Percentiles rank a stretch among this genome's conserved stretches.
Conservation (phyloP, 2,888 invertebrate species). For the Melinopterus prodromus region DNA sequence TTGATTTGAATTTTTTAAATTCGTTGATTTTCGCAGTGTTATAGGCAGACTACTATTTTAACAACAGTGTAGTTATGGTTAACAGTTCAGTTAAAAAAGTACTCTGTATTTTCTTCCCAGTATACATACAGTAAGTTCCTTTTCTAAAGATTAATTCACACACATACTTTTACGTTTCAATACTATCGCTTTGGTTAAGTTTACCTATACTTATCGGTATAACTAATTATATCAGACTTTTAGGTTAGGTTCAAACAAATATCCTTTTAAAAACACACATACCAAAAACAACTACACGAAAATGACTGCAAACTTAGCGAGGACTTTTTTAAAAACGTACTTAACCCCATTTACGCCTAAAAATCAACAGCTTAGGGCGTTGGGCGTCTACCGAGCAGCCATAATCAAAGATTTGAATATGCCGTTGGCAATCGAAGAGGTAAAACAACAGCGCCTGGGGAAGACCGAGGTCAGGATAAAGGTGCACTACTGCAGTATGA, state of each 20-base stretch:
- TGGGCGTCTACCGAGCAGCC: constrained; percentile 60
- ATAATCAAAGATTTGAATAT: constrained; percentile 62
- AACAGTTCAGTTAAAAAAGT: background rate
- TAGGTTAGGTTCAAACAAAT: constrained; percentile 13
- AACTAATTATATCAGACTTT: background rate
- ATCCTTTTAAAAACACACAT: constrained; percentile 5
- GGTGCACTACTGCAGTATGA: constrained; percentile 71
- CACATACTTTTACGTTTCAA: background rate
- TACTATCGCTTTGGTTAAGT: background rate
- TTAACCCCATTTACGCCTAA: constrained; percentile 20
- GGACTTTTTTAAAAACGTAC: constrained; percentile 31
- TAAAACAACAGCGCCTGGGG: constrained; percentile 57
- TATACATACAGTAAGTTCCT: background rate
- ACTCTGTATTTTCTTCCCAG: background rate
- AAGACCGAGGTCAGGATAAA: constrained; percentile 69
- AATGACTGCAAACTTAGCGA: constrained; percentile 35
- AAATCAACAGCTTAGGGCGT: constrained; percentile 39
- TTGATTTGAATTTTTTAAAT: no score
- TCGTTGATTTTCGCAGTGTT: no score
- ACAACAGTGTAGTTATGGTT: background rate
- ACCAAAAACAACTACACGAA: background rate
- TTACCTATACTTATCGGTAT: background rate
- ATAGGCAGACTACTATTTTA: background rate
- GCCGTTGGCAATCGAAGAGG: constrained; percentile 63
- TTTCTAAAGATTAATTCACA: background rate